phyloP scores from a whole-genome alignment of 2,113 vertebrate species.

The Columbina picui region DNA sequence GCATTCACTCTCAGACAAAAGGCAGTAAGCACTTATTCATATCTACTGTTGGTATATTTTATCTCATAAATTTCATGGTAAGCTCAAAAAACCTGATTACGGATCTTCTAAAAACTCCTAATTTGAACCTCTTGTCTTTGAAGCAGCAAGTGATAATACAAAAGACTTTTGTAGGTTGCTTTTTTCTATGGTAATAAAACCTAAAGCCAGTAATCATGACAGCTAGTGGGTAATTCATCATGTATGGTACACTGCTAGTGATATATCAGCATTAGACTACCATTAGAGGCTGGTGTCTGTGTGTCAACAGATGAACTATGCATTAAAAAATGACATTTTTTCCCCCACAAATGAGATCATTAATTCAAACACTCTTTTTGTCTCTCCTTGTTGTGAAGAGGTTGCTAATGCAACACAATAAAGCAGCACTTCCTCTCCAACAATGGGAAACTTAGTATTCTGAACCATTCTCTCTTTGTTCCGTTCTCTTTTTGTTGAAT shows the following conservation, averaged over 20 bases:
- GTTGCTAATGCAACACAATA: conserved; percentile 4
- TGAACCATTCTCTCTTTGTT: neutral
- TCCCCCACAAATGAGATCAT: neutral
- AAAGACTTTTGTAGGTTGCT: neutral
- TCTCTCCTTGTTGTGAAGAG: neutral
- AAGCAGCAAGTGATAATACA: neutral
- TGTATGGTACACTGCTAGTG: neutral
- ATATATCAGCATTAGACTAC: neutral
- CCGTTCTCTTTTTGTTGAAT: neutral
- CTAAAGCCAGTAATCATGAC: neutral
- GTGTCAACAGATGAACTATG: neutral
- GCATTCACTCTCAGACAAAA: neutral
- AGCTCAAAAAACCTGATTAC: neutral
- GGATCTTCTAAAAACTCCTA: neutral
- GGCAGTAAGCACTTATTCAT: neutral
- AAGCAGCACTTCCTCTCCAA: neutral
- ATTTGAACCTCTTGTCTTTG: neutral
- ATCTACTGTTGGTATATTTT: neutral
- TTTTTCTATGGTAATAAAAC: neutral
- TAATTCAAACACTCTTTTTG: conserved; percentile 34
- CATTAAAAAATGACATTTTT: neutral
- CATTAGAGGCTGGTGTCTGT: neutral
- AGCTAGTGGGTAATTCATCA: neutral
- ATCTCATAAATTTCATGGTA: neutral
- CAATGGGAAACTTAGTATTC: conserved; percentile 3